Conservation (phyloP, 1,140 invertebrate genomes). For the Apis florea region DNA sequence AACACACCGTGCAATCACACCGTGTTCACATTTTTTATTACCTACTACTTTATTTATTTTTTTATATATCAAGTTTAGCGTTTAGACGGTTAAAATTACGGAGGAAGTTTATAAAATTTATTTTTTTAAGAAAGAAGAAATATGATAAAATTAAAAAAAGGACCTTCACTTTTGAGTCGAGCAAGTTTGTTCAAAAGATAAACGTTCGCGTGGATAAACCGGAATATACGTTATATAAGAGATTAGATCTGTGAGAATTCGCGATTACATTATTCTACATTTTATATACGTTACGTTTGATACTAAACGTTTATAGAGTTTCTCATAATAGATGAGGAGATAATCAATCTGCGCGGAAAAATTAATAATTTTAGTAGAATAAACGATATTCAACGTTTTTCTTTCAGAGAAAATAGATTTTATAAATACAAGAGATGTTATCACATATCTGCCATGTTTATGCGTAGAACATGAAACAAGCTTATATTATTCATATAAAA, state of each 20-base stretch:
- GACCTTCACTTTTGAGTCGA: too few relatives aligned
- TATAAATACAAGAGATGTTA: too few relatives aligned
- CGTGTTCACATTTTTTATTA: neutral
- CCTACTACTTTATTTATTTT: too few relatives aligned
- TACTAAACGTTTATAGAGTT: conserved; percentile 1
- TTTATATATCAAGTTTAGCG: neutral
- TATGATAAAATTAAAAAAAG: too few relatives aligned
- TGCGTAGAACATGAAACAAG: too few relatives aligned
- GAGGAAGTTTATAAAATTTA: neutral
- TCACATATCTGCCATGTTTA: too few relatives aligned
- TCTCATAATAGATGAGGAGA: neutral
- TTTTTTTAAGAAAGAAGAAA: neutral
- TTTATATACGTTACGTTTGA: conserved; percentile 7
- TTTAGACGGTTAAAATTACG: neutral
- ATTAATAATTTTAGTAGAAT: neutral
- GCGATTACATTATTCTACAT: neutral
- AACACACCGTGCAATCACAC: neutral
- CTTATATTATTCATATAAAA: too few relatives aligned
- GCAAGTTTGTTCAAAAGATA: neutral
- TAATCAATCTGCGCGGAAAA: neutral
- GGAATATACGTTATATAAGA: too few relatives aligned
- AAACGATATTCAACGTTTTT: too few relatives aligned
- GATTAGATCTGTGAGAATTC: neutral
- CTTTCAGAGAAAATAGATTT: too few relatives aligned
- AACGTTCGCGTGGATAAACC: neutral